phyloP scores from a whole-genome alignment of 2,888 invertebrate genomes.

The Acleris emargana region DNA sequence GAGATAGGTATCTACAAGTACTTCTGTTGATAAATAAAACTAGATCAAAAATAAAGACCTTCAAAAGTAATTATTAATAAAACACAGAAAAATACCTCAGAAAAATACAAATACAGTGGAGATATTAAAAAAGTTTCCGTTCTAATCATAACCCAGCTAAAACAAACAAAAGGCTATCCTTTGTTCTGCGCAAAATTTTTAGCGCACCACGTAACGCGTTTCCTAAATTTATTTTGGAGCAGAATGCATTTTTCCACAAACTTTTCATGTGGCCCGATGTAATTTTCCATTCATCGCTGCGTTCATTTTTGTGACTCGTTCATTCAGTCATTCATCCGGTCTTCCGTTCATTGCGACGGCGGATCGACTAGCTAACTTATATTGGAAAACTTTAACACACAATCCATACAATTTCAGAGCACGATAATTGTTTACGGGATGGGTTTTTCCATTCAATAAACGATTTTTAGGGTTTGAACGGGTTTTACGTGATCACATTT shows the following conservation, averaged over 20 bases:
- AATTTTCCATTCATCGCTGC: conserved; percentile 28
- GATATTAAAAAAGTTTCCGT: background rate
- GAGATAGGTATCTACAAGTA: too few species aligned
- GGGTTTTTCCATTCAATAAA: conserved; percentile 16
- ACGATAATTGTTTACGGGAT: conserved; percentile 35
- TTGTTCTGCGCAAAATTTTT: conserved; percentile 5
- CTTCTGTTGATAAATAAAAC: too few species aligned
- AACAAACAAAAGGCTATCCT: background rate
- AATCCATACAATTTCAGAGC: conserved; percentile 36
- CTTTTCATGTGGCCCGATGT: conserved; percentile 9
- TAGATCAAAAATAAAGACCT: too few species aligned
- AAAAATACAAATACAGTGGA: too few species aligned
- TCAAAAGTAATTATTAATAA: too few species aligned
- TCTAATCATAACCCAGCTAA: background rate
- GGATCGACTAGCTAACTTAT: conserved; percentile 38
- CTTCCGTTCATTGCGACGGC: conserved; percentile 25
- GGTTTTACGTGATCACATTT: background rate
- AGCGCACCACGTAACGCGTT: background rate
- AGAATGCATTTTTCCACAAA: conserved; percentile 12
- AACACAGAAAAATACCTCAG: too few species aligned
- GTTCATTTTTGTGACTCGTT: conserved; percentile 26
- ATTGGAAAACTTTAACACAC: conserved; percentile 39
- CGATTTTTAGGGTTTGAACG: conserved; percentile 1
- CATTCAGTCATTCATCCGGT: conserved; percentile 30
- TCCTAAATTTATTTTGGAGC: conserved; percentile 1